Evolutionary conservation across 2,113 vertebrate genomes (phyloP), one percentile per base, ranked within the genome.

Genomic region (Tragelaphus scriptus): DNA sequence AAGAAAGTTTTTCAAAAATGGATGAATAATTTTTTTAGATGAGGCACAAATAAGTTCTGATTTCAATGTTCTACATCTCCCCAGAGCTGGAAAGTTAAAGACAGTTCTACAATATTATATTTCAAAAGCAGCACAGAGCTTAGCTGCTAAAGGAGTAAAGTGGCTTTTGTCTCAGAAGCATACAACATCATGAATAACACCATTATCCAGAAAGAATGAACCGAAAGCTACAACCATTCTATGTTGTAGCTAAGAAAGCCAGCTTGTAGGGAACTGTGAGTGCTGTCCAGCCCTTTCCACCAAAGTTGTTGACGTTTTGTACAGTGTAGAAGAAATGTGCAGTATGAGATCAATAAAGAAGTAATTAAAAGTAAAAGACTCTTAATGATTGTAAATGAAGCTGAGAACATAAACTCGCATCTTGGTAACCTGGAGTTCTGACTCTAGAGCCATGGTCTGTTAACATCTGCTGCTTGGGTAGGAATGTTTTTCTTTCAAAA

Each of bases 281-380:
- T 93, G 86, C 77, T 80, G 65, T 47, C 30, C 19, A 95, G 19
- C 21, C 32, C 1, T 77, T 7, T 93, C 88, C 65, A 75, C 56
- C 97, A 63, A 59, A 91, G 55, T 2, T 30, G 11, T 2, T n/a
- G 11, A 71, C 85, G 61, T 10, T 26, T n/a, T 98, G 97, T 92
- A 94, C 92, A 94, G 95, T 71, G 79, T 53, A 82, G 47, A 96
- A 97, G 49, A 40, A 98, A 98, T 88, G 30, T 75, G 30, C 17
- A 81, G 6, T 93, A 53, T 96, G 96, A 97, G 26, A 97, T 97
- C 97, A 94, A 97, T 93, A 97, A 97, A 97, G 82, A 26, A 98
- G 80, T 68, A 98, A 98, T 98, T 98, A 97, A 98, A 98, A 97
- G 23, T 82, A 96, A 98, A 97, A 97, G 12, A 5, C 71, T 98